Evolutionary conservation across 1,140 invertebrate species (phyloP).

Genomic region (Drosophila oshimai): DNA sequence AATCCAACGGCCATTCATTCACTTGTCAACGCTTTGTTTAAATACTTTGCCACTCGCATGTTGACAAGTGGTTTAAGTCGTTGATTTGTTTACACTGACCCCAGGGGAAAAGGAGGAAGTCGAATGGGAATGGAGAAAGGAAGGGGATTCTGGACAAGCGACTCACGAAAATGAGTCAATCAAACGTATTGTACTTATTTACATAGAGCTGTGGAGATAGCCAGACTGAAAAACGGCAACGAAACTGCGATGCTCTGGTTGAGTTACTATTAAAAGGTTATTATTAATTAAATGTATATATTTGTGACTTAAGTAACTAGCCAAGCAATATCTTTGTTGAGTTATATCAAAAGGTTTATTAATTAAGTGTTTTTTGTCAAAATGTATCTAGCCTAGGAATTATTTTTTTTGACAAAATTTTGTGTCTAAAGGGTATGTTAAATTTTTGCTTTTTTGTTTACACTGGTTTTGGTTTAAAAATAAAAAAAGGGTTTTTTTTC

Average conservation of each 20-base stretch:
- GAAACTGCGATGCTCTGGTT: background rate
- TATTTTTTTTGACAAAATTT: too few species aligned
- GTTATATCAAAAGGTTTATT: too few species aligned
- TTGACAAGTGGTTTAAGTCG: constrained; percentile 81
- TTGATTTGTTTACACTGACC: constrained; percentile 74
- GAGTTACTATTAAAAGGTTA: background rate
- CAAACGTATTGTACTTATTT: constrained; percentile 65
- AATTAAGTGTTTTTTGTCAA: too few species aligned
- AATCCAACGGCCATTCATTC: constrained; percentile 66
- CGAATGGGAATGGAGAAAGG: background rate
- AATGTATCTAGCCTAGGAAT: too few species aligned
- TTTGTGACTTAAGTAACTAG: background rate
- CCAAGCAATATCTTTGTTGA: too few species aligned
- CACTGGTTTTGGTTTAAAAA: too few species aligned
- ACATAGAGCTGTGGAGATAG: constrained; percentile 14
- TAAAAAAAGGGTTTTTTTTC: too few species aligned
- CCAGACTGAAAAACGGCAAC: background rate
- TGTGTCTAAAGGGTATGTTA: too few species aligned
- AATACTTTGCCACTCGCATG: constrained; percentile 79
- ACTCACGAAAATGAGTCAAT: constrained; percentile 76
- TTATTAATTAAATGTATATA: background rate
- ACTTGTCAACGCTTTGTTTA: constrained; percentile 79
- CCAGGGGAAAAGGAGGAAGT: background rate
- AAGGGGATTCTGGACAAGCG: constrained; percentile 12
- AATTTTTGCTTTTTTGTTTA: too few species aligned